phyloP scores from a whole-genome alignment of 2,113 vertebrate species.

The Pseudorhombus dupliciocellatus region DNA sequence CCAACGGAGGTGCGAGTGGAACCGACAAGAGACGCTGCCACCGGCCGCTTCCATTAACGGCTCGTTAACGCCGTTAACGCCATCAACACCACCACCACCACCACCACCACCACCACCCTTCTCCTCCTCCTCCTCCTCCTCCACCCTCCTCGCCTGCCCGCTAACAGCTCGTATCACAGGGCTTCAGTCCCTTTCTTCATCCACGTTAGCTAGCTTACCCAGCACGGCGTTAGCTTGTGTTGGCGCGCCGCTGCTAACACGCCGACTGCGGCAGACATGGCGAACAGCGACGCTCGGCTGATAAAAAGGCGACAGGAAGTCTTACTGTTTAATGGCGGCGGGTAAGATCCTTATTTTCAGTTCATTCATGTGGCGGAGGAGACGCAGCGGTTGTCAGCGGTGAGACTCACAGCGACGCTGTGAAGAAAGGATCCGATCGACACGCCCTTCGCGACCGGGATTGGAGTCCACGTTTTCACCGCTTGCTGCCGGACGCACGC shows the following conservation, averaged over 20 bases:
- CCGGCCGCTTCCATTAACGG: background rate
- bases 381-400: background rate
- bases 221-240: slow-evolving; percentile 38
- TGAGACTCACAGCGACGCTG: slow-evolving; percentile 62
- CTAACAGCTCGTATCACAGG: slow-evolving; percentile 8
- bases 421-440: slow-evolving; percentile 73
- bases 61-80: background rate
- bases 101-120: too few relatives aligned
- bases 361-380: slow-evolving; percentile 49
- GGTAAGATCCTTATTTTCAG: slow-evolving; percentile 54
- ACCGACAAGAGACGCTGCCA: slow-evolving; percentile 12
- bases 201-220: slow-evolving; percentile 69
- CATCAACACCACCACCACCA: background rate
- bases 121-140: too few relatives aligned
- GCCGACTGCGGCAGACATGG: slow-evolving; percentile 6
- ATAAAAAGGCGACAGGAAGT: slow-evolving; percentile 1
- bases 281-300: background rate
- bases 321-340: slow-evolving; percentile 54
- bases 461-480: slow-evolving; percentile 66
- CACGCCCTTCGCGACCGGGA: slow-evolving; percentile 73
- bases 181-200: slow-evolving; percentile 63
- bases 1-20: background rate
- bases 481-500: background rate
- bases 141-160: background rate
- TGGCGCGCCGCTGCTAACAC: slow-evolving; percentile 38